A percentile compares a stretch with the other conserved stretches of the same genome.
phyloP scores from a whole-genome alignment of 1,140 invertebrate genomes.

The Saxidomus purpurata region DNA sequence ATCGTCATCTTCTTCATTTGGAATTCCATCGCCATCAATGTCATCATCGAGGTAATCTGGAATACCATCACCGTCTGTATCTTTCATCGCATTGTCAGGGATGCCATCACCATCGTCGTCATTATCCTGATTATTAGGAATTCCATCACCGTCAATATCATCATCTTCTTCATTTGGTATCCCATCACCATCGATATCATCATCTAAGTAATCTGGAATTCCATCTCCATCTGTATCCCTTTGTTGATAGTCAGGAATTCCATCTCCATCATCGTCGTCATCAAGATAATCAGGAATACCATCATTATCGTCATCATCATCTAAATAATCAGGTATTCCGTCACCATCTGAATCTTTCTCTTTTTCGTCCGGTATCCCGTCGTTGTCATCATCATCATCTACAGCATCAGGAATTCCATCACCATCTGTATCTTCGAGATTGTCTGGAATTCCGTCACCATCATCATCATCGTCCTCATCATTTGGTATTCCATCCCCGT shows the following conservation, averaged over 20 bases:
- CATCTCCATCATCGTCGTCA: constrained; percentile 78
- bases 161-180: constrained; percentile 80
- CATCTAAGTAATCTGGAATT: constrained; percentile 83
- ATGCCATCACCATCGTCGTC: constrained; percentile 80
- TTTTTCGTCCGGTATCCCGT: constrained; percentile 78
- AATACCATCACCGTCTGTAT: constrained; percentile 79
- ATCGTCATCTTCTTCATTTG: constrained; percentile 77
- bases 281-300: constrained; percentile 79
- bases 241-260: constrained; percentile 77
- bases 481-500: constrained; percentile 75
- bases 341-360: constrained; percentile 77
- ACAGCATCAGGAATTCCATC: constrained; percentile 76
- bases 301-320: constrained; percentile 81
- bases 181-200: constrained; percentile 81
- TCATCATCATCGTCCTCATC: constrained; percentile 73
- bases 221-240: constrained; percentile 81
- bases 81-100: constrained; percentile 80
- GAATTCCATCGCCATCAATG: constrained; percentile 80
- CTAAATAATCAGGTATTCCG: constrained; percentile 80
- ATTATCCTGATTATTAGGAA: constrained; percentile 80
- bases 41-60: constrained; percentile 78
- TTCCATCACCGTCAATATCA: constrained; percentile 82
- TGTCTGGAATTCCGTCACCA: constrained; percentile 79
- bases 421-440: constrained; percentile 72
- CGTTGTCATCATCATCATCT: constrained; percentile 81